Evolutionary conservation across 1,140 invertebrate species (phyloP).

Genomic region (Orchesella cincta): DNA sequence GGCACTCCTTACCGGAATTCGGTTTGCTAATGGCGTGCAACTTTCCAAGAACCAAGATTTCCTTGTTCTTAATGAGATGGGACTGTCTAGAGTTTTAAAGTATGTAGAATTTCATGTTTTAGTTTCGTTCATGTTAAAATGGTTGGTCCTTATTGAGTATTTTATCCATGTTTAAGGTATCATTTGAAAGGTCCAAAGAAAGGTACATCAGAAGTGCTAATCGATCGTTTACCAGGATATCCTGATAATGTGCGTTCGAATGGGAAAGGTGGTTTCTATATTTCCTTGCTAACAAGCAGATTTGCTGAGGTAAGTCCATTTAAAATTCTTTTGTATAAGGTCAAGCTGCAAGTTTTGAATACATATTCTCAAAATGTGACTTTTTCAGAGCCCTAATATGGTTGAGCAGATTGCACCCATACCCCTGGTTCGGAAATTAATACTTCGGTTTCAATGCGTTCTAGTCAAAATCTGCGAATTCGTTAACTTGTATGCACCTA

Average conservation of each 20-base stretch:
- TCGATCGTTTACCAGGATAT: slow-evolving; percentile 58
- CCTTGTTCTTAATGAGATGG: slow-evolving; percentile 57
- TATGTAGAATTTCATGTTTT: slow-evolving; percentile 45
- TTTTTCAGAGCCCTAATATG: not conserved
- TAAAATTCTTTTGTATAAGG: not conserved
- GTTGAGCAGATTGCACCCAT: not conserved
- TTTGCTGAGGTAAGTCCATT: not conserved
- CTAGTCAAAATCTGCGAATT: not conserved
- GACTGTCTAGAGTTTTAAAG: slow-evolving; percentile 54
- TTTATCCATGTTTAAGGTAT: slow-evolving; percentile 52
- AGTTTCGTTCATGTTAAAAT: not conserved
- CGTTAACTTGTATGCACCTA: not conserved
- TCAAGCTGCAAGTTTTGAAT: not conserved
- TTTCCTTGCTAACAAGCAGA: slow-evolving; percentile 53
- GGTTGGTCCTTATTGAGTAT: not conserved
- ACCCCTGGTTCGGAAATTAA: not conserved
- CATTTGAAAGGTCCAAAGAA: slow-evolving; percentile 55
- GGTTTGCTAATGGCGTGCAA: slow-evolving; percentile 60
- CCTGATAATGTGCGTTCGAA: slow-evolving; percentile 59
- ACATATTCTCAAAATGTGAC: not conserved
- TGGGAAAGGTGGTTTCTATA: slow-evolving; percentile 58
- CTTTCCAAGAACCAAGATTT: slow-evolving; percentile 57
- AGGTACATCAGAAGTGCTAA: slow-evolving; percentile 56
- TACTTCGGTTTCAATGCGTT: not conserved
- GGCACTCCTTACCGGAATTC: slow-evolving; percentile 55